phyloP scores from a whole-genome alignment of 1,140 invertebrate species.

The Sycophaga agraensis region DNA sequence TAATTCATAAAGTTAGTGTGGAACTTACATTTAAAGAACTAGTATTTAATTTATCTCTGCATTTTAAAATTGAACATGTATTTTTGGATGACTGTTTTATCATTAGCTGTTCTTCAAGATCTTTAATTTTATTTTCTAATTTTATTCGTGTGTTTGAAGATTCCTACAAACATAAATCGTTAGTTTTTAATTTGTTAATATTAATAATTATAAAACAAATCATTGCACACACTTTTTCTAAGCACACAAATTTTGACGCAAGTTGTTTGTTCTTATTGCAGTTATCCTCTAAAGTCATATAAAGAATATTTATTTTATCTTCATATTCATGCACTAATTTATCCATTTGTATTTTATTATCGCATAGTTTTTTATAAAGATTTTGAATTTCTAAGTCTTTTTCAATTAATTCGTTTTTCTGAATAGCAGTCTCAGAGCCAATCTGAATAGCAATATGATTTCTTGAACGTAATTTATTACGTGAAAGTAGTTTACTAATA shows the following conservation, averaged over 20 bases:
- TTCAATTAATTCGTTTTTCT: conserved; percentile 37
- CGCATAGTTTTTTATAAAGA: conserved; percentile 36
- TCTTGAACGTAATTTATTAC: conserved; percentile 23
- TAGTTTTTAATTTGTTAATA: background rate
- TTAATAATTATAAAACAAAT: background rate
- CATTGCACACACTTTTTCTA: conserved; percentile 47
- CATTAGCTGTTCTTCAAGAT: no score
- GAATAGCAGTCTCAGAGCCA: conserved; percentile 37
- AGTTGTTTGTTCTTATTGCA: conserved; percentile 37
- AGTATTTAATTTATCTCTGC: no score
- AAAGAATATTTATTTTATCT: conserved; percentile 32
- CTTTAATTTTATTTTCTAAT: no score
- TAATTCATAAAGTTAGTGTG: no score
- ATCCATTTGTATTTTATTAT: conserved; percentile 33
- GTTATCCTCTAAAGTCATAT: conserved; percentile 41
- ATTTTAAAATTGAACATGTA: no score
- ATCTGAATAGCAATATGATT: conserved; percentile 44
- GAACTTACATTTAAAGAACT: no score
- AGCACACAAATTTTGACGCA: conserved; percentile 34
- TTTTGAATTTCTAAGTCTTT: conserved; percentile 37
- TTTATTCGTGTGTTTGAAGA: no score
- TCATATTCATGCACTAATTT: conserved; percentile 34
- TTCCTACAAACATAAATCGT: no score
- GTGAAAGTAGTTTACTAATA: conserved; percentile 1
- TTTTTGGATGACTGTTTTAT: no score